Base-by-base conservation (phyloP, 2,797 vertebrate species). In the Ibycter americanus region DNA sequence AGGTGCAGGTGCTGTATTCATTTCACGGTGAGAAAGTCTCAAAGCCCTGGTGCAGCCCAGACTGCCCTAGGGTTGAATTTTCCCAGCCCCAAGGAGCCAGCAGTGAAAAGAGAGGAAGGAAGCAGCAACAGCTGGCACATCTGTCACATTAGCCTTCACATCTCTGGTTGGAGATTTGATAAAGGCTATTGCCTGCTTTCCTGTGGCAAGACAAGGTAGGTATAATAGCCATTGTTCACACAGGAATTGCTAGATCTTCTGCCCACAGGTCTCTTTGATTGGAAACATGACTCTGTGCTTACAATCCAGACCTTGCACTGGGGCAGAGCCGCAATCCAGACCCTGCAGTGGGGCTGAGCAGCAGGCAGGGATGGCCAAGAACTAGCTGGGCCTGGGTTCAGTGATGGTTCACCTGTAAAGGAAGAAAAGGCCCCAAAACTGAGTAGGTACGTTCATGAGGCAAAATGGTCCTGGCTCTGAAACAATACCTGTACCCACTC, bases 1-100 rank as follows among this genome's bases (percentile, higher is more conserved):
- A 76, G 11, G 9, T 56, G n/a, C 2, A 31, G 15, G 11, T 27
- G 7, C 10, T 55, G 6, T 34, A 42, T 58, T 72, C 4, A 51
- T 82, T 77, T 34, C 27, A 18, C 5, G 17, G 4, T 17, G 12
- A 63, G 36, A 84, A 81, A 47, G 12, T 4, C 0, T 0, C 8
- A 36, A 63, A 82, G 15, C 8, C 12, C n/a, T 59, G 34, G 13
- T n/a, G 61, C 36, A 42, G 14, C 18, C 7, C 29, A 63, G 38
- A 15, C 23, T 47, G 8, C n/a, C 36, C 29, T 51, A 59, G 34
- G 29, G 10, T 8, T 86, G 40, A 5, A 67, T 63, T 85, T 85
- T 80, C 3, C 19, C 58, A 65, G 27, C 16, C n/a, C 36, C 59
- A 20, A 74, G 55, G 17, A 85, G 32, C 6, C 3, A 84, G 26